These are phyloP conservation scores for Poecilus cupreus DNA, from an alignment of 2,888 invertebrate genomes.

Conservation along the genomic window DNA sequence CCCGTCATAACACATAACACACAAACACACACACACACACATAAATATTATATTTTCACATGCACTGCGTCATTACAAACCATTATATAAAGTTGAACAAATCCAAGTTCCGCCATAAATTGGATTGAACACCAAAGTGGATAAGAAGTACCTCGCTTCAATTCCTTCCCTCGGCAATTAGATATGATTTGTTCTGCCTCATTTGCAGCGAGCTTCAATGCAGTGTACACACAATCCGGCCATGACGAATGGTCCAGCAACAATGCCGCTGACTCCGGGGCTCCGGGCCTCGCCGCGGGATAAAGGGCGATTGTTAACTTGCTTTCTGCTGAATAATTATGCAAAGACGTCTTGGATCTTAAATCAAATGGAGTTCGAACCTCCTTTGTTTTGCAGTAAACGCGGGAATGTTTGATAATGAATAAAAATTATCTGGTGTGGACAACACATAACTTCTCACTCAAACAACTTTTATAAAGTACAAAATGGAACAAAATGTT, in stretches of 20 bases:
- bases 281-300: slow-evolving; percentile 15
- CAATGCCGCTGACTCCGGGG: slow-evolving; percentile 64
- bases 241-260: slow-evolving; percentile 70
- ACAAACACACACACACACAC: neutral
- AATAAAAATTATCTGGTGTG: no score
- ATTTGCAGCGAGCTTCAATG: slow-evolving; percentile 67
- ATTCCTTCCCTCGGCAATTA: slow-evolving; percentile 70
- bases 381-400: slow-evolving; percentile 15
- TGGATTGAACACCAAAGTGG: slow-evolving; percentile 72
- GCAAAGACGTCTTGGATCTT: slow-evolving; percentile 27
- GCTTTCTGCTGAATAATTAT: slow-evolving; percentile 45
- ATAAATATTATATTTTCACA: neutral
- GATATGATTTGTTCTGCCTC: slow-evolving; percentile 73
- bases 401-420: no score
- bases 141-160: slow-evolving; percentile 61
- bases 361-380: slow-evolving; percentile 42
- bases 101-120: slow-evolving; percentile 73
- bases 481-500: no score
- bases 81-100: neutral
- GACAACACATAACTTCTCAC: no score
- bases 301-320: slow-evolving; percentile 68
- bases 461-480: no score
- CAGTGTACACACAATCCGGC: slow-evolving; percentile 60
- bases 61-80: no score
- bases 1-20: slow-evolving; percentile 3